Evolutionary conservation across 2,888 invertebrate species (phyloP).

Genomic region (Ditula angustiorana): DNA sequence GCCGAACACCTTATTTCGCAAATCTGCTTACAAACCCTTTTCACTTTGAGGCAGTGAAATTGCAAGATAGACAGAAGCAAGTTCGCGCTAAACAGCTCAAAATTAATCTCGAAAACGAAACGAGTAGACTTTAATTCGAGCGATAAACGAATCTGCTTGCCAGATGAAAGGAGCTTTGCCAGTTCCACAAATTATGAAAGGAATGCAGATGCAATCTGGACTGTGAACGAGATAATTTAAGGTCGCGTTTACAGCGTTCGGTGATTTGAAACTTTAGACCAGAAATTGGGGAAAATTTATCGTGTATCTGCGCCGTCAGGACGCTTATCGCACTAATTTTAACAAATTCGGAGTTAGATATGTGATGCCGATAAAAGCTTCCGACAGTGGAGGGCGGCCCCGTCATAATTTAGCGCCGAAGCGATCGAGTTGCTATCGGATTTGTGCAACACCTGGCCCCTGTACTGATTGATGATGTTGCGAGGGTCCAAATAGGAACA

Average conservation of each 20-base stretch:
- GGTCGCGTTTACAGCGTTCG: constrained; percentile 15
- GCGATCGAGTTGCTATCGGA: constrained; percentile 55
- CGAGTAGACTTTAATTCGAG: constrained; percentile 61
- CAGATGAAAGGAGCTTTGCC: constrained; percentile 40
- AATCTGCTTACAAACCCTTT: constrained; percentile 47
- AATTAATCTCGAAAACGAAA: constrained; percentile 63
- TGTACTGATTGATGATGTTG: constrained; percentile 28
- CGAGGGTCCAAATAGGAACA: constrained; percentile 25
- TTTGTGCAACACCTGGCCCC: constrained; percentile 38
- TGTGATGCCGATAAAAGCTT: constrained; percentile 50
- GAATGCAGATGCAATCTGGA: constrained; percentile 29
- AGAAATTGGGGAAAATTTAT: constrained; percentile 36
- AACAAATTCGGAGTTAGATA: constrained; percentile 58
- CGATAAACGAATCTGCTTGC: constrained; percentile 60
- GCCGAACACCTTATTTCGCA: constrained; percentile 35
- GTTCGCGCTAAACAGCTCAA: constrained; percentile 61
- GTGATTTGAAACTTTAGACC: constrained; percentile 28
- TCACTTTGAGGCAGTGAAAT: constrained; percentile 49
- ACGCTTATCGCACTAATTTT: constrained; percentile 56
- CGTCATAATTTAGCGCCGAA: constrained; percentile 62
- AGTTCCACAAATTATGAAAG: constrained; percentile 37
- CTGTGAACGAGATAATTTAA: constrained; percentile 14
- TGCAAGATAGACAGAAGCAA: constrained; percentile 53
- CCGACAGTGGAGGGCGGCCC: constrained; percentile 54
- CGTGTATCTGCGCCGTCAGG: constrained; percentile 39